Base-by-base conservation (phyloP, 1,140 invertebrate genomes). In the Druon quercuslanigerum region DNA sequence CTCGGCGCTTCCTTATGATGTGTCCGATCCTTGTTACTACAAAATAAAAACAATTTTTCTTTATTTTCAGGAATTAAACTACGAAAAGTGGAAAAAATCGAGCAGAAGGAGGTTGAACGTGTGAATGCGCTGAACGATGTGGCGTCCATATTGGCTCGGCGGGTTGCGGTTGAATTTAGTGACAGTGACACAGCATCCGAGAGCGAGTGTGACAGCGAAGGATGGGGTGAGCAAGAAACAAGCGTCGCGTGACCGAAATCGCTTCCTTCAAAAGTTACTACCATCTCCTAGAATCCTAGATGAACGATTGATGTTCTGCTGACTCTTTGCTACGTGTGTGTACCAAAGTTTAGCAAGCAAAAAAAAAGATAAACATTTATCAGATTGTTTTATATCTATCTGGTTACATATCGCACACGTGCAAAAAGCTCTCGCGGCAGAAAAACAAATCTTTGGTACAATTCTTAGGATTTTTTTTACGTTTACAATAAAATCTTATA, bases 131-230 rank as follows among this genome's bases (percentile, higher is more conserved):
- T 96, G 50, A 95, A 98, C 90, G 98, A 99, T 91, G 98, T 99
- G 5, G 98, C 98, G 14, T 98, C 97, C 12, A 98, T 99, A 82
- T 93, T 99, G 83, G 97, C 97, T 20, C 93, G 98, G 50, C 94
- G 98, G 46, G 97, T 98, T 51, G 98, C 97, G 25, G 96, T 99
- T 76, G 98, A 99, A 92, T 96, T 98, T 83, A 98, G 96, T 79
- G 98, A 99, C 90, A 96, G 96, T 25, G 97, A 97, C 84, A 96
- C 96, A n/a, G 97, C 95, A 7, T 94, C 94, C 12, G 95, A 95
- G 73, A 94, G 93, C 74, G 94, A 95, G 79, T 94, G 94, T 84
- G 94, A 95, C 85, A 94, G 94, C 83, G 94, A 95, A 74, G 94
- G 94, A 19, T 95, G 94, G 94, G 94, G 93, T 46, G 94, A 95